A percentile compares a stretch with the other conserved stretches of the same genome.
Conservation (phyloP, 2,797 vertebrate species). For the Loris lydekkerianus region DNA sequence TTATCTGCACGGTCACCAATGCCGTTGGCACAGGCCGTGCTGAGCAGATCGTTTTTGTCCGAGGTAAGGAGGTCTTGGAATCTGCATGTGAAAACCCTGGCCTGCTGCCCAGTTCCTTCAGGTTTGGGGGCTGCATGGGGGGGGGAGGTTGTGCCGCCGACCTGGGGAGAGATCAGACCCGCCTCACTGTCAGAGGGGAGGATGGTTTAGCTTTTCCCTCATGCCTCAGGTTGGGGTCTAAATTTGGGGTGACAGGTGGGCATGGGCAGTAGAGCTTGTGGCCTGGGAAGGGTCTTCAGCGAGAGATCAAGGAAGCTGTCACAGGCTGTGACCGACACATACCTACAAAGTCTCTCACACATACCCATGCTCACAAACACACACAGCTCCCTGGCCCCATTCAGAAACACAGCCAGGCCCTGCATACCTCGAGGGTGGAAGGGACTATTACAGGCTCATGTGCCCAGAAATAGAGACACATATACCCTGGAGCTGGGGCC, state of each 20-base stretch:
- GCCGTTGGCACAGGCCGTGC: constrained; percentile 89
- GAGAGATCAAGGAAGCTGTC: neutral
- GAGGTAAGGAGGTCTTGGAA: constrained; percentile 88
- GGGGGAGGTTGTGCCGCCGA: neutral
- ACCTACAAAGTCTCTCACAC: neutral
- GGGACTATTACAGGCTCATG: rapidly evolving
- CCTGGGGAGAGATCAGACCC: neutral
- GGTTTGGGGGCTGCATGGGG: neutral
- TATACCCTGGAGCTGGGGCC: neutral
- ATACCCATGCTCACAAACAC: neutral
- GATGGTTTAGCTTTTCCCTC: neutral
- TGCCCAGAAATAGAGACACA: neutral
- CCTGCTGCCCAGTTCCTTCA: neutral
- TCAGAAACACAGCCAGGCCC: neutral
- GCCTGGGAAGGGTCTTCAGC: neutral
- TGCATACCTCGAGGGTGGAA: neutral
- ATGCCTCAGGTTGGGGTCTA: neutral
- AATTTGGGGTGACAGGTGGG: neutral
- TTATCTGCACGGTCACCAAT: constrained; percentile 94
- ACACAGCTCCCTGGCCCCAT: neutral
- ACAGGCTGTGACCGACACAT: neutral
- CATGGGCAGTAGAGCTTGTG: neutral
- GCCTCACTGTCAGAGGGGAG: rapidly evolving
- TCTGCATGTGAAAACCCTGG: rapidly evolving
- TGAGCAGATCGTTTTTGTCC: constrained; percentile 89